Base-by-base conservation (phyloP, 2,888 invertebrate species). In the Blastobasis adustella region DNA sequence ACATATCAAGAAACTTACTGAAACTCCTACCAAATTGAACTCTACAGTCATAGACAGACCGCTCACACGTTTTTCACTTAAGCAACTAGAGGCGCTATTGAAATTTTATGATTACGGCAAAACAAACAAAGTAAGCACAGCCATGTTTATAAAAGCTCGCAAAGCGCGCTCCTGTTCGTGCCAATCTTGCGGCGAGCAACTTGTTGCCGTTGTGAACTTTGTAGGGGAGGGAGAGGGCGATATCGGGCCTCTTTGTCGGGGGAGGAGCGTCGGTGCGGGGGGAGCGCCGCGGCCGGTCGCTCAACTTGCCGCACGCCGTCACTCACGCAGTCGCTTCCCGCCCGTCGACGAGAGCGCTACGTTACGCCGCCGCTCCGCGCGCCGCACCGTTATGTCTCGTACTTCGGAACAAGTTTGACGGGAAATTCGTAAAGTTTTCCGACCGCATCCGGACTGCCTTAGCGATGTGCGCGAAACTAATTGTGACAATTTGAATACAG, bases 71-170 rank as follows among this genome's bases (percentile, higher is more conserved):
- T 70, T 77, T 77, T 69, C 67, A 66, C 62, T 64, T 51, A 50
- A 54, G 52, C 47, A 46, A 52, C 51, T 55, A 64, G 63, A 68
- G 67, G 66, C 66, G 68, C 70, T 71, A 80, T 82, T 80, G 79
- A 84, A 78, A 77, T 78, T 82, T 82, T 81, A 79, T 79, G 78
- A 84, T 82, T 82, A 80, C 65, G 75, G 73, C 73, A 85, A 86
- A 84, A 85, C 82, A 86, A 88, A 86, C 79, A 86, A 82, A 80
- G 81, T 79, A 76, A 79, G 76, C 76, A 81, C 79, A 77, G 79
- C 84, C 79, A 85, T 87, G 84, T 84, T 87, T 86, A 85, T 86
- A 84, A 86, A 88, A 88, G 87, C 86, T 86, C 82, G 84, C 79
- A 66, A 79, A 79, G 86, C 82, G 77, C 84, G 86, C 86, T 88